Conservation (phyloP, 2,113 vertebrate genomes). For the Meleagris gallopavo region DNA sequence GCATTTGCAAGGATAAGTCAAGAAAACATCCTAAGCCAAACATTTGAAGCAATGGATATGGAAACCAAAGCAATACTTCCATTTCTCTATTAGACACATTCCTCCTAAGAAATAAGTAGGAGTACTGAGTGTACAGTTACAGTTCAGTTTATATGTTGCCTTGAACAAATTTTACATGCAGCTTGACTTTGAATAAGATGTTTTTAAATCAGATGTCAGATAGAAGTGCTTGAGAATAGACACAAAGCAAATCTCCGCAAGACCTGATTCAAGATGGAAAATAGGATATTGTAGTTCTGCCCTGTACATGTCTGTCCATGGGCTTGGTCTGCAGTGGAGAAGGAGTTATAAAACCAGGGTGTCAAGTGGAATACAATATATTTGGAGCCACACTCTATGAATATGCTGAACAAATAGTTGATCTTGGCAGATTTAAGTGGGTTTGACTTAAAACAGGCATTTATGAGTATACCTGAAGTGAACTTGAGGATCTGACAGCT, state of each 20-base stretch:
- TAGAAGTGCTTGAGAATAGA: background rate
- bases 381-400: background rate
- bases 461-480: background rate
- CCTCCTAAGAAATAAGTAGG: background rate
- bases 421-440: background rate
- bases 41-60: background rate
- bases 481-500: background rate
- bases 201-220: constrained; percentile 23
- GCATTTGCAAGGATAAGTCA: background rate
- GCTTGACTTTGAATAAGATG: background rate
- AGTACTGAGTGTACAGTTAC: background rate
- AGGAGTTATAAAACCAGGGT: background rate
- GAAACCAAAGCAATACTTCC: background rate
- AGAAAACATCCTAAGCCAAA: background rate
- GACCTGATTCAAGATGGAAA: background rate
- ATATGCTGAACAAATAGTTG: background rate
- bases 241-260: background rate
- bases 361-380: background rate
- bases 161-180: constrained; percentile 8
- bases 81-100: background rate
- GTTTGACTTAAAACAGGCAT: background rate
- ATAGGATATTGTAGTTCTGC: background rate
- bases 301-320: background rate
- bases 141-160: constrained; percentile 10
- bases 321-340: background rate